Percentiles rank a stretch among this genome's conserved stretches.
Evolutionary conservation across 2,888 invertebrate genomes (phyloP).

Genomic region (Lepetodrilus schrolli): DNA sequence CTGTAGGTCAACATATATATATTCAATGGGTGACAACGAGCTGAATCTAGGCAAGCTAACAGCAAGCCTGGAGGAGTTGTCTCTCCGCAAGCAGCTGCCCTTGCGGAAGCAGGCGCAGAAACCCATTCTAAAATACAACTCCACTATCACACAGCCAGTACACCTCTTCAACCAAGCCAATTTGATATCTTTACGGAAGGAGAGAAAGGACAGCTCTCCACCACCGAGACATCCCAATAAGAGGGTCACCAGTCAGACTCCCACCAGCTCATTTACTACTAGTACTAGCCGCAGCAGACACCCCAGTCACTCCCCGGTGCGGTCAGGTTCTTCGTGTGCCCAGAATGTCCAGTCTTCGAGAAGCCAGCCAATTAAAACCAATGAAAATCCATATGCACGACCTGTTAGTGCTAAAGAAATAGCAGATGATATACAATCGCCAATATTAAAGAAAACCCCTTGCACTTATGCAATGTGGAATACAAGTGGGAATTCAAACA

Average conservation of each 20-base stretch:
- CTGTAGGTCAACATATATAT: neutral
- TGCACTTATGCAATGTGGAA: slow-evolving; percentile 26
- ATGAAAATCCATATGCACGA: slow-evolving; percentile 61
- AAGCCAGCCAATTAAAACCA: slow-evolving; percentile 26
- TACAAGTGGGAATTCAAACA: neutral
- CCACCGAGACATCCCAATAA: neutral
- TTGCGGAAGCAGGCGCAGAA: slow-evolving; percentile 62
- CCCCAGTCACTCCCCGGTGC: neutral
- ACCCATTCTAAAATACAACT: slow-evolving; percentile 64
- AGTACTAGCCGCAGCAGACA: neutral
- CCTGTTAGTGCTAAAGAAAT: slow-evolving; percentile 71
- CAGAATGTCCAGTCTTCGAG: neutral
- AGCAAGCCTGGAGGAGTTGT: slow-evolving; percentile 59
- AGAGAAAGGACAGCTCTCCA: neutral
- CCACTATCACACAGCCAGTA: slow-evolving; percentile 54
- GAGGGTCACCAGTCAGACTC: neutral
- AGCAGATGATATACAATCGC: slow-evolving; percentile 51
- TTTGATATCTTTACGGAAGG: slow-evolving; percentile 28
- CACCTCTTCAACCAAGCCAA: slow-evolving; percentile 58
- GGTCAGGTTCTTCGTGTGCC: neutral
- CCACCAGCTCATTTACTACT: neutral
- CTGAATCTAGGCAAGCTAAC: slow-evolving; percentile 48
- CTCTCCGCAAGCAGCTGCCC: slow-evolving; percentile 66
- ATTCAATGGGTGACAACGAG: slow-evolving; percentile 27
- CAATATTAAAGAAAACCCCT: slow-evolving; percentile 46